Base-by-base conservation (phyloP, 2,888 invertebrate species). In the Hedya salicella region DNA sequence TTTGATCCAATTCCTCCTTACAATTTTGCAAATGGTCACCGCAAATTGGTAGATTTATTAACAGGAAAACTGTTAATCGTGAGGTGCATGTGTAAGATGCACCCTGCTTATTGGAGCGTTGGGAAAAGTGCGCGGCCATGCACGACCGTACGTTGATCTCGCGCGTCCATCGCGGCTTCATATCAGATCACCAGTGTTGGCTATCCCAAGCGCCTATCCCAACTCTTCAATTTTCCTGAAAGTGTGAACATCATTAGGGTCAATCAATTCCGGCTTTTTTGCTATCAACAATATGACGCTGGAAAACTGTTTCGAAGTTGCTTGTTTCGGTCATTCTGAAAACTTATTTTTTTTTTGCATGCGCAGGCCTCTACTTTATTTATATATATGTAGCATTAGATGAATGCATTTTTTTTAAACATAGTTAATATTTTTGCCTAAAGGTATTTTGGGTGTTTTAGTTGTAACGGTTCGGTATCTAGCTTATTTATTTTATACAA, bases 41-140 rank as follows among this genome's bases (percentile, higher is more conserved):
- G 17, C 44, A 32, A 17, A 44, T 57, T 44, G 13, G 17, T 32
- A 42, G 42, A 63, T 56, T 3, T 44, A 48, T 63, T 32, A 42
- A 19, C 56, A 57, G 63, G 56, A 63, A 63, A 39, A 53, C 36
- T 11, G 56, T 50, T 56, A 19, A 40, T 57, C 59, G 67, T 68
- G 71, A 72, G 71, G 70, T 62, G 67, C 69, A 68, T 73, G 73
- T 67, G 72, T 68, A 70, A 76, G 73, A 76, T 79, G 79, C 81
- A 81, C 78, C 77, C 80, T 86, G 86, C 70, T 82, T 84, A 79
- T 74, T 79, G 74, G 75, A 79, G 80, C 88, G 88, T 87, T 80
- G 70, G 89, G 80, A 91, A 91, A 88, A 91, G 91, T 82, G 78
- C 11, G 78, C 86, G 78, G 69, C 88, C 84, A 85, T 80, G 84